Base-by-base conservation (phyloP, 1,140 invertebrate genomes). In the Mactra quadrangularis region DNA sequence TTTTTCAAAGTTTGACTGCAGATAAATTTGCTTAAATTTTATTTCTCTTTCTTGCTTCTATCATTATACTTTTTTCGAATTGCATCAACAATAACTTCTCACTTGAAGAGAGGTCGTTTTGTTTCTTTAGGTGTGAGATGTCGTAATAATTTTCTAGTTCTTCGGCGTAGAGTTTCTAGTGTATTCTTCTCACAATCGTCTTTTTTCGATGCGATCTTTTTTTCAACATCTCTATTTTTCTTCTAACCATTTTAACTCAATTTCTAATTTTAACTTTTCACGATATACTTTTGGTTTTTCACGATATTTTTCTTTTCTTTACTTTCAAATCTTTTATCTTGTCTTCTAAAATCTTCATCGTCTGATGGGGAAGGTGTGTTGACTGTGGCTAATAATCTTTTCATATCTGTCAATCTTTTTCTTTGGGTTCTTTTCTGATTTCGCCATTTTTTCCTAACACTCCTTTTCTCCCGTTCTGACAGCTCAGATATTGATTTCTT, bases 191-290 rank as follows among this genome's bases (percentile, higher is more conserved):
- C n/a, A 17, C 19, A 25, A 25, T 74, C 47, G 33, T 0, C 0
- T 7, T 74, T 7, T 74, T 74, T 19, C 71, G 27, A 22, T 1
- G 3, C 9, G 57, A 3, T 59, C 71, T 74, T n/a, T 74, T 74
- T 74, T 74, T 74, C 31, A 57, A 74, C 71, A 74, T 74, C 38
- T 74, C 71, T 38, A 74, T 52, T 27, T 74, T 74, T 41, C 47
- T 55, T 47, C 55, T 72, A 19, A 53, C 1, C 9, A 29, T 53
- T 11, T 72, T 11, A 27, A 72, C 50, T 72, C 70, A 17, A 53
- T 22, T 72, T 72, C 47, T 25, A 72, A 4, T n/a, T 72, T 72
- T 41, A 25, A 15, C 35, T 22, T 35, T 35, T 62, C 59, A n/a
- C 59, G 33, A 35, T 62, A 62, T 19, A 17, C 2, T n/a, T 62